phyloP scores from a whole-genome alignment of 2,888 invertebrate genomes.

The Spatulosminthurus flaviceps region DNA sequence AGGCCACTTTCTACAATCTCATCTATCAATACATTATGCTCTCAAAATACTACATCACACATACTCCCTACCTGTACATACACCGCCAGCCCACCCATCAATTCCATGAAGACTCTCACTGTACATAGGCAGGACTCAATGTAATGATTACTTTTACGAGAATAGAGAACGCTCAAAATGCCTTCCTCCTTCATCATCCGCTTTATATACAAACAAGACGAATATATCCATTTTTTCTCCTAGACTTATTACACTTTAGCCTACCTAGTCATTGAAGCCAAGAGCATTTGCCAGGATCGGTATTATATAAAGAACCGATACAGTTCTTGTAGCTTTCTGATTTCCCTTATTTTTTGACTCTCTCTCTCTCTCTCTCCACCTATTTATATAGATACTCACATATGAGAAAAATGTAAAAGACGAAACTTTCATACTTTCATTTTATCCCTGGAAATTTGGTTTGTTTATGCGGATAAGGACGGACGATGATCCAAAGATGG shows the following conservation, averaged over 20 bases:
- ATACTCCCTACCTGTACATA: too few species aligned
- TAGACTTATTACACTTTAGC: background rate
- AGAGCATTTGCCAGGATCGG: too few species aligned
- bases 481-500: slow-evolving; percentile 19
- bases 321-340: background rate
- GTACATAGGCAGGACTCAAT: too few species aligned
- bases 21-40: too few species aligned
- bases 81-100: too few species aligned
- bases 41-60: too few species aligned
- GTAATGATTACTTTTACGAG: too few species aligned
- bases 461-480: slow-evolving; percentile 24
- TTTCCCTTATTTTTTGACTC: background rate
- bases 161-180: background rate
- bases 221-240: too few species aligned
- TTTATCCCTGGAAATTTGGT: slow-evolving; percentile 21
- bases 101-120: too few species aligned
- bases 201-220: too few species aligned
- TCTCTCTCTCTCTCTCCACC: slow-evolving; percentile 26
- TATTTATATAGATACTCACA: slow-evolving; percentile 35
- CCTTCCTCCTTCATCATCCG: background rate
- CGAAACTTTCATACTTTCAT: slow-evolving; percentile 21
- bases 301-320: too few species aligned
- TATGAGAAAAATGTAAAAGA: slow-evolving; percentile 18
- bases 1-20: background rate
- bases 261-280: too few species aligned